These are phyloP conservation scores for Macaria liturata DNA, from an alignment of 2,888 invertebrate genomes.

Conservation along the genomic window DNA sequence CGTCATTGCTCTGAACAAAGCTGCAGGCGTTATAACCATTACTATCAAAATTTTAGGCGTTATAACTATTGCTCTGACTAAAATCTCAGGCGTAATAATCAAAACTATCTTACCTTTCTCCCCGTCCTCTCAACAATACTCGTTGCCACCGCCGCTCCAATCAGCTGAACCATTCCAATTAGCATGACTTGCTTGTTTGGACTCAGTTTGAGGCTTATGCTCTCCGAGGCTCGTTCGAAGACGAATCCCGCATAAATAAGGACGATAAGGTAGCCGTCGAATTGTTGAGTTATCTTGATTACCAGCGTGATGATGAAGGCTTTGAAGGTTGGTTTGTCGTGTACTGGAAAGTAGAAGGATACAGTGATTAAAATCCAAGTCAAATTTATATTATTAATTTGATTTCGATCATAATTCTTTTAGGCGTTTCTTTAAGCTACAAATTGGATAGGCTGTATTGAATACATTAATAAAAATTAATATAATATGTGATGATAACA, in stretches of 20 bases:
- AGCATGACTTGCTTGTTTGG: conserved; percentile 75
- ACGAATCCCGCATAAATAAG: conserved; percentile 73
- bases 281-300: conserved; percentile 74
- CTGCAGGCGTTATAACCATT: too few relatives aligned
- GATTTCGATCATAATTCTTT: too few relatives aligned
- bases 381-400: too few relatives aligned
- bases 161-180: conserved; percentile 66
- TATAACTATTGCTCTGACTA: too few relatives aligned
- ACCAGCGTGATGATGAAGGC: conserved; percentile 73
- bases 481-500: too few relatives aligned
- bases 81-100: background rate
- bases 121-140: conserved; percentile 74
- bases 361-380: too few relatives aligned
- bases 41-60: too few relatives aligned
- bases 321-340: conserved; percentile 67
- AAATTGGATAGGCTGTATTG: too few relatives aligned
- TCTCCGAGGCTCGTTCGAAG: conserved; percentile 65
- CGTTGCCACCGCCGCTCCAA: conserved; percentile 68
- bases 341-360: conserved; percentile 49
- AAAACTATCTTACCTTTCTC: conserved; percentile 56
- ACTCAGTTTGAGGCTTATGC: conserved; percentile 59
- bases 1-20: too few relatives aligned
- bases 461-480: too few relatives aligned
- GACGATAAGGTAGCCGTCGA: conserved; percentile 75
- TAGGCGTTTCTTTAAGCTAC: too few relatives aligned